Conservation (phyloP, 2,888 invertebrate genomes). For the Coenonympha glycerion region DNA sequence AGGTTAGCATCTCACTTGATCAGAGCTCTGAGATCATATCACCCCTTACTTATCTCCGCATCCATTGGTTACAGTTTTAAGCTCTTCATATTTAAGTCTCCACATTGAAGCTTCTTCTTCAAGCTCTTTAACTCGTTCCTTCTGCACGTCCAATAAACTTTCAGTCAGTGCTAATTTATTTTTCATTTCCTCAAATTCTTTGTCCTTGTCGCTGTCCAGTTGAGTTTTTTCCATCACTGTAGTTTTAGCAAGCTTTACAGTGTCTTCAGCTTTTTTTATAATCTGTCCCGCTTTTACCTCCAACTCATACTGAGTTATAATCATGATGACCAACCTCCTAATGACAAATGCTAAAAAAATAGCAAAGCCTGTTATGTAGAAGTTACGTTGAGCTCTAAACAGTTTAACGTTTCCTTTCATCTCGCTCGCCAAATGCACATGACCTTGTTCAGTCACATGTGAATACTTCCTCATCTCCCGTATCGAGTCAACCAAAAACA, state of each 20-base stretch:
- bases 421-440: slow-evolving; percentile 75
- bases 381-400: slow-evolving; percentile 86
- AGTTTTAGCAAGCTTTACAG: slow-evolving; percentile 63
- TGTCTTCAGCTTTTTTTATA: slow-evolving; percentile 80
- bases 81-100: slow-evolving; percentile 48
- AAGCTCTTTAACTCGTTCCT: slow-evolving; percentile 36
- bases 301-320: slow-evolving; percentile 79
- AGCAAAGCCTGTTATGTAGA: slow-evolving; percentile 86
- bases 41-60: slow-evolving; percentile 39
- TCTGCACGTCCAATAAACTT: slow-evolving; percentile 40
- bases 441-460: slow-evolving; percentile 52
- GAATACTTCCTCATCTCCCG: slow-evolving; percentile 84
- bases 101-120: slow-evolving; percentile 47
- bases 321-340: slow-evolving; percentile 78
- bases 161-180: slow-evolving; percentile 39
- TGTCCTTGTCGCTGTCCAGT: slow-evolving; percentile 31
- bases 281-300: slow-evolving; percentile 79
- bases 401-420: slow-evolving; percentile 81
- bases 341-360: slow-evolving; percentile 83
- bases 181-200: slow-evolving; percentile 36
- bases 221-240: slow-evolving; percentile 43
- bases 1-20: background rate
- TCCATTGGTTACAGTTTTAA: slow-evolving; percentile 22
- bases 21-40: no score
- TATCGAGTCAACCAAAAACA: slow-evolving; percentile 82